These are phyloP conservation scores for Dryobota labecula DNA, from an alignment of 2,888 invertebrate genomes.

Conservation along the genomic window DNA sequence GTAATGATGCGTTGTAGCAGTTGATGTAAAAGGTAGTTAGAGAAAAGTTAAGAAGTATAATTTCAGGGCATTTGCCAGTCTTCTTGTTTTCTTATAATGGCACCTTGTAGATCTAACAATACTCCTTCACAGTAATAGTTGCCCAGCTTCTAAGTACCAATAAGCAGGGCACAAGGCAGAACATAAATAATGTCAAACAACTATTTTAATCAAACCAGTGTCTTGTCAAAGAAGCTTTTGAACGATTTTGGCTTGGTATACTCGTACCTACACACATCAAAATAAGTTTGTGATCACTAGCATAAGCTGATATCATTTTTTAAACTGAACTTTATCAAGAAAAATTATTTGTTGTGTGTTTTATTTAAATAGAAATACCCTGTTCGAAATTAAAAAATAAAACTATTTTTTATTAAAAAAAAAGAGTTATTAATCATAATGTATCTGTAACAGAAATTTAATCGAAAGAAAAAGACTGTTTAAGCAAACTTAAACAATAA, in stretches of 20 bases:
- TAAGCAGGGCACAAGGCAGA: background rate
- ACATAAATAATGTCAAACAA: constrained; percentile 2
- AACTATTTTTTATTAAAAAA: no score
- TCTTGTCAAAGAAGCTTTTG: background rate
- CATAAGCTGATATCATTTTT: no score
- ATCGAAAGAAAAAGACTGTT: no score
- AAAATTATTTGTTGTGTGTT: no score
- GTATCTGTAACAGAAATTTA: no score
- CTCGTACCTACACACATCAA: no score
- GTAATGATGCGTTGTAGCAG: background rate
- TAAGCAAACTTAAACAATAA: no score
- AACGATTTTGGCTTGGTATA: background rate
- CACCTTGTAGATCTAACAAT: background rate
- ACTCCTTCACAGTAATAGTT: constrained; percentile 14
- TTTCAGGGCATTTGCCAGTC: background rate
- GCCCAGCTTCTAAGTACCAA: constrained; percentile 1
- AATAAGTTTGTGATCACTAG: no score
- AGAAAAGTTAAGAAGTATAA: background rate
- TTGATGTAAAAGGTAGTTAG: background rate
- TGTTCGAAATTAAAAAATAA: no score
- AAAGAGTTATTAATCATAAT: no score
- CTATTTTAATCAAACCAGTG: background rate
- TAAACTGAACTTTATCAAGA: no score
- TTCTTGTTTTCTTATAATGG: background rate
- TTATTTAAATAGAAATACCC: no score